Base-by-base conservation (phyloP, 2,113 vertebrate species). In the Phrynosoma platyrhinos region DNA sequence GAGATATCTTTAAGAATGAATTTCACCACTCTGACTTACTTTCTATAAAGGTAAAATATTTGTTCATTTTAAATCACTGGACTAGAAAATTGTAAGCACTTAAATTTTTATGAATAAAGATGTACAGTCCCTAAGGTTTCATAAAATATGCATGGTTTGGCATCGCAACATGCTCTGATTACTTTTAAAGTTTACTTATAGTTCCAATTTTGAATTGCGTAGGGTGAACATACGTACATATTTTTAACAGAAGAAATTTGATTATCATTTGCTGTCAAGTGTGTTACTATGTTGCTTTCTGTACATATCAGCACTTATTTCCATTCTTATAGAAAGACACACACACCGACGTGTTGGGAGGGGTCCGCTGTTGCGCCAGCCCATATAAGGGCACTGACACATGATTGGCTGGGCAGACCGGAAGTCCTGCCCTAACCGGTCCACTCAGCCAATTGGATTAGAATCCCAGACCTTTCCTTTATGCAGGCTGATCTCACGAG, bases 101-200 rank as follows among this genome's bases (percentile, higher is more conserved):
- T 89, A 95, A 95, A 95, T 91, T 94, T 95, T 93, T 82, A 94
- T 93, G 66, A 93, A 76, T 88, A 92, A 93, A 74, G 81, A 93
- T 88, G 92, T 93, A 94, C 92, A 12, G 30, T 83, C 90, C 87
- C 85, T 91, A 55, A 0, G 0, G 91, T 89, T 88, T 94, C 87
- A 94, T 95, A 88, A 90, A 95, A 93, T 90, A 94, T 95, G 64
- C 42, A 95, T 90, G 52, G 79, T 53, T 82, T 88, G 87, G 20
- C 75, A 76, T 42, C 21, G 86, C 74, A 94, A 87, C 88, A 84
- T 94, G 91, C 92, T 92, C 90, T 88, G 88, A 66, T 75, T 86
- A 74, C 86, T 94, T 91, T 93, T 84, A 89, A 94, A 91, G 88
- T 88, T 94, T 92, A 58, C 80, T 90, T 94, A 83, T 93, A 93